These are phyloP conservation scores for Neoaliturus tenellus DNA, from an alignment of 2,888 invertebrate genomes.

Conservation along the genomic window DNA sequence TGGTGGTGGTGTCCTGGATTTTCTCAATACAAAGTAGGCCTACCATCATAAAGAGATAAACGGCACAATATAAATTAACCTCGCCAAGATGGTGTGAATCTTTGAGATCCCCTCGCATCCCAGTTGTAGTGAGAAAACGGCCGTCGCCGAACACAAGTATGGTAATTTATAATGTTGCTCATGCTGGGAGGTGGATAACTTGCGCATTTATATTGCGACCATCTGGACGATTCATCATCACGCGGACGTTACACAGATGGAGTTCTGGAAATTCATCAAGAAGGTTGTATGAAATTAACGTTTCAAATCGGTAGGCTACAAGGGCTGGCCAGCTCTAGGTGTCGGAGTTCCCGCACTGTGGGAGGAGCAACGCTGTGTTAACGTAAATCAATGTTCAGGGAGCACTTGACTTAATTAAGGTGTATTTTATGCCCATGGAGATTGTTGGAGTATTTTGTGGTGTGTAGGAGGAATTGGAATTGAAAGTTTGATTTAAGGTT, in stretches of 20 bases:
- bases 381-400: too few relatives aligned
- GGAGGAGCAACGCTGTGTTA: too few relatives aligned
- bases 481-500: too few relatives aligned
- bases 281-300: not conserved
- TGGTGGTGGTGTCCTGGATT: too few relatives aligned
- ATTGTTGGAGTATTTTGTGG: too few relatives aligned
- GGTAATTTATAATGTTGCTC: constrained; percentile 16
- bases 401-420: too few relatives aligned
- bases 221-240: constrained; percentile 17
- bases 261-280: not conserved
- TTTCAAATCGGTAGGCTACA: too few relatives aligned
- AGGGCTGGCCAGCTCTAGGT: too few relatives aligned
- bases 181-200: constrained; percentile 3
- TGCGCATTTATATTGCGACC: constrained; percentile 9
- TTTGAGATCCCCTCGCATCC: not conserved
- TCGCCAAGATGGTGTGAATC: not conserved
- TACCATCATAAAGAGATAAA: not conserved
- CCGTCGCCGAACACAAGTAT: not conserved
- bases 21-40: too few relatives aligned
- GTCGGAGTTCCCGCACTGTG: too few relatives aligned
- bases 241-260: not conserved
- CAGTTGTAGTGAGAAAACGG: not conserved
- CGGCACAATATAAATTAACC: not conserved
- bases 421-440: too few relatives aligned
- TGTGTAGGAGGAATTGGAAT: too few relatives aligned